These are phyloP conservation scores for Glandiceps talaboti DNA, from an alignment of 53 echinoderm and acorn worm species.

Conservation along the genomic window DNA sequence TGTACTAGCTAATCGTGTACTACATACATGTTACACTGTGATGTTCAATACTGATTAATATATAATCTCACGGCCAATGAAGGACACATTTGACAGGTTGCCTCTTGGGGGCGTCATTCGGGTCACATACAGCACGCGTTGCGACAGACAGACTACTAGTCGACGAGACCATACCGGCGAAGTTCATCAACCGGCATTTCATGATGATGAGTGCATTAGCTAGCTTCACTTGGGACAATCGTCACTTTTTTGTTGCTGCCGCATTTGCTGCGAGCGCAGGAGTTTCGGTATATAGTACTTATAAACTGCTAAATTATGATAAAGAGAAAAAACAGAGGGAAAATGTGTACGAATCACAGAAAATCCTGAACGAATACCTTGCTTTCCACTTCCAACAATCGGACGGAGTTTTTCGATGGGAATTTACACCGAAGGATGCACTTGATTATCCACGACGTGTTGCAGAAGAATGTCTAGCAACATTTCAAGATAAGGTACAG, in stretches of 20 bases:
- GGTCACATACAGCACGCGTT: too few relatives aligned
- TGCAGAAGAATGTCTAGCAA: constrained; percentile 75
- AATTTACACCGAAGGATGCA: constrained; percentile 69
- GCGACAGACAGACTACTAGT: too few relatives aligned
- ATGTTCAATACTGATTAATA: too few relatives aligned
- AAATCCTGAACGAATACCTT: constrained; percentile 81
- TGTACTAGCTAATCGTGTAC: too few relatives aligned
- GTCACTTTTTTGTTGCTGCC: constrained; percentile 47
- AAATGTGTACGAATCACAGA: constrained; percentile 73
- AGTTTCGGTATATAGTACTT: constrained; percentile 66
- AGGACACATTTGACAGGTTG: too few relatives aligned
- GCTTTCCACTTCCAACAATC: constrained; percentile 80
- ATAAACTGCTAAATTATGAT: constrained; percentile 34
- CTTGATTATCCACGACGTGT: constrained; percentile 81
- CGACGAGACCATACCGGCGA: too few relatives aligned
- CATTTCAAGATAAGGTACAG: constrained; percentile 27
- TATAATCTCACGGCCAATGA: too few relatives aligned
- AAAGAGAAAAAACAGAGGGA: constrained; percentile 19
- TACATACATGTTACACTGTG: too few relatives aligned
- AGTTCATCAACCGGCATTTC: too few relatives aligned
- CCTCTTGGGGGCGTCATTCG: too few relatives aligned
- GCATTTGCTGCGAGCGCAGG: constrained; percentile 57
- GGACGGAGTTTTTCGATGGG: constrained; percentile 72
- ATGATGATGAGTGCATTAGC: constrained; percentile 1
- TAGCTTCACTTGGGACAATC: constrained; percentile 18